phyloP scores from a whole-genome alignment of 2,113 vertebrate genomes.

The Dromas ardeola region DNA sequence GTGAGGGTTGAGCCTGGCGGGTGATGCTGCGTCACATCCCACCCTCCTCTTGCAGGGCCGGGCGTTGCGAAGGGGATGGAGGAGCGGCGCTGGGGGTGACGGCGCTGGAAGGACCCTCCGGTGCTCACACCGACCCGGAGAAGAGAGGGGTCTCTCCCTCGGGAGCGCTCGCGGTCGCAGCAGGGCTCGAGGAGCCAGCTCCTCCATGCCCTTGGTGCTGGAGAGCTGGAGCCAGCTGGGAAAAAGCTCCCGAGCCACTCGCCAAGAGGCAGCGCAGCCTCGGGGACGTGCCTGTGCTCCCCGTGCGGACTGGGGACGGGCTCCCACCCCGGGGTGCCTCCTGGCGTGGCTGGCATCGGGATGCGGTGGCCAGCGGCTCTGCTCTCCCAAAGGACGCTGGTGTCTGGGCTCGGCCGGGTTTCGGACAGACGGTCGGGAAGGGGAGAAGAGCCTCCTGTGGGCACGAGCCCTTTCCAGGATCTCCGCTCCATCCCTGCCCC shows the following conservation, averaged over 20 bases:
- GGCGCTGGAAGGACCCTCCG: neutral
- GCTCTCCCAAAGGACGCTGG: neutral
- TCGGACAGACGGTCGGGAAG: neutral
- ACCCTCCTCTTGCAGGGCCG: neutral
- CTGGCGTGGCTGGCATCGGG: neutral
- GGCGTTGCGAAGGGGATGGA: neutral
- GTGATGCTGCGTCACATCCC: neutral
- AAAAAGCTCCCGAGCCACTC: neutral
- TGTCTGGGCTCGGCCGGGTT: fast-evolving
- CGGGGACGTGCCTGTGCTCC: neutral
- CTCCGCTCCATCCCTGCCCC: neutral
- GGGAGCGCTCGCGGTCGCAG: fast-evolving
- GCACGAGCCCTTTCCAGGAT: neutral
- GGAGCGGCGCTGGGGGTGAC: neutral
- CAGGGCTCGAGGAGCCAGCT: neutral
- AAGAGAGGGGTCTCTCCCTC: neutral
- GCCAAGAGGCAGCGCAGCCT: neutral
- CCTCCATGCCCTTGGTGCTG: neutral
- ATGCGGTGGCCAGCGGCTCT: neutral
- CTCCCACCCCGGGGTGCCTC: neutral
- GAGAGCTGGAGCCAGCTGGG: neutral
- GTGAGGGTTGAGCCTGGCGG: neutral
- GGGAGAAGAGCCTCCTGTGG: neutral
- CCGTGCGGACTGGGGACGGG: neutral
- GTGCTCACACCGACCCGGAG: fast-evolving